phyloP scores from a whole-genome alignment of 2,113 vertebrate species.

The Forbesichthys papilliferus region DNA sequence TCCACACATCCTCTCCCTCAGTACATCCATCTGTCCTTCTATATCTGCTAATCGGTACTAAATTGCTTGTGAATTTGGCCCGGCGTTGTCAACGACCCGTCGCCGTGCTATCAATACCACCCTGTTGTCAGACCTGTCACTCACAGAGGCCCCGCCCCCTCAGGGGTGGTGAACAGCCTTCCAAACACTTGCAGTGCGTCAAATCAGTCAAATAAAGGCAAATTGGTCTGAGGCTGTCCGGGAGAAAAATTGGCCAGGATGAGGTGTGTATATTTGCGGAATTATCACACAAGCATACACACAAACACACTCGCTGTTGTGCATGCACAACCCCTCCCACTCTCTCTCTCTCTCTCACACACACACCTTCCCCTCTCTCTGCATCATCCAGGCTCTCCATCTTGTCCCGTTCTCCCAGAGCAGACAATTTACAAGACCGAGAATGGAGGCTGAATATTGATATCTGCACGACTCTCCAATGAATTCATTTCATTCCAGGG shows the following conservation, averaged over 20 bases:
- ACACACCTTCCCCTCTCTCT: not conserved
- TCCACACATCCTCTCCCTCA: not conserved
- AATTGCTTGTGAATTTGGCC: conserved; percentile 2
- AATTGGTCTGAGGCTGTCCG: conserved; percentile 46
- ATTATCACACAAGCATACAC: conserved; percentile 18
- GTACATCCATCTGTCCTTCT: not conserved
- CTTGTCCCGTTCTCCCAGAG: not conserved
- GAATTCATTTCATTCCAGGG: not conserved
- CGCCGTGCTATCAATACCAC: conserved; percentile 7
- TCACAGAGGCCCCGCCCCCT: not conserved
- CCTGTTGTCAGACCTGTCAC: not conserved
- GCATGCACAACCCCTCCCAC: not conserved
- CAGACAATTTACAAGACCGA: not conserved
- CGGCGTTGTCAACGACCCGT: not conserved
- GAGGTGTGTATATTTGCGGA: conserved; percentile 58
- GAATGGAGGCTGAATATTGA: not conserved
- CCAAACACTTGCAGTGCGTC: conserved; percentile 13
- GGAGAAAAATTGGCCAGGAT: conserved; percentile 58
- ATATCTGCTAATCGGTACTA: not conserved
- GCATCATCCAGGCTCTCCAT: not conserved
- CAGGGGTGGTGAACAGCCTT: conserved; percentile 3
- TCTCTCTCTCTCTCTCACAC: not conserved
- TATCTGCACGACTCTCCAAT: not conserved
- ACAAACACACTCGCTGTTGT: not conserved
- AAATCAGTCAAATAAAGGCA: conserved; percentile 36